Evolutionary conservation across 2,113 vertebrate species (phyloP), one percentile per base, ranked within the genome.

Genomic region (Delphinus delphis): DNA sequence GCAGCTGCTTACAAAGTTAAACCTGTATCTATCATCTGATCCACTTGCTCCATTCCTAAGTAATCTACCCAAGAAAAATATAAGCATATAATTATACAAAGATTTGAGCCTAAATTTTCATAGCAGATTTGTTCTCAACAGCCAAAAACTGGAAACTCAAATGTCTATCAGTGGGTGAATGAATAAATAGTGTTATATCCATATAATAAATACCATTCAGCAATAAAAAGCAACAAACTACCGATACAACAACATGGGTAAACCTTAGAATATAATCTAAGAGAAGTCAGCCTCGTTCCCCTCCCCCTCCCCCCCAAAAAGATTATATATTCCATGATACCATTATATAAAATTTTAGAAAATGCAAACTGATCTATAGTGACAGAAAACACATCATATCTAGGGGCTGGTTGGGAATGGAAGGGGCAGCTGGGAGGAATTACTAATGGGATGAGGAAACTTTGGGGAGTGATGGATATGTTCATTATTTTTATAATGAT

Each of bases 151-250:
- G 11, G 33, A 70, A 95, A 93, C 28, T 33, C 33, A 87, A 73
- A 41, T 62, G 63, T 70, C 74, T 90, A 70, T 50, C 81, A 93
- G 41, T 0, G 31, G 10, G 28, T 77, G 33, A 93, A 77, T 67
- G 50, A 93, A 85, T 44, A 28, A 81, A 96, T 5, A 38, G 13
- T 81, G 23, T 23, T 20, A 60, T 38, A 50, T 3, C 6, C 31
- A 90, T 28, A 93, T 13, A 68, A 60, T 44, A 95, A 81, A 74
- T 81, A 85, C 11, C 77, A 63, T 13, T 50, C 28, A 83, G 21
- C 68, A 97, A 88, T 26, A 95, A 89, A 90, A 77, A 80, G 36
- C 20, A 92, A 88, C 58, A 31, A 71, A 92, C 12, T 84, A 58
- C 2, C n/a, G 25, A 81, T 20, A 76, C 12, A 82, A 83, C 18